Percentiles rank a stretch among this genome's conserved stretches.
These are phyloP conservation scores for Jacana jacana DNA, from an alignment of 2,113 vertebrate species.

Conservation along the genomic window DNA sequence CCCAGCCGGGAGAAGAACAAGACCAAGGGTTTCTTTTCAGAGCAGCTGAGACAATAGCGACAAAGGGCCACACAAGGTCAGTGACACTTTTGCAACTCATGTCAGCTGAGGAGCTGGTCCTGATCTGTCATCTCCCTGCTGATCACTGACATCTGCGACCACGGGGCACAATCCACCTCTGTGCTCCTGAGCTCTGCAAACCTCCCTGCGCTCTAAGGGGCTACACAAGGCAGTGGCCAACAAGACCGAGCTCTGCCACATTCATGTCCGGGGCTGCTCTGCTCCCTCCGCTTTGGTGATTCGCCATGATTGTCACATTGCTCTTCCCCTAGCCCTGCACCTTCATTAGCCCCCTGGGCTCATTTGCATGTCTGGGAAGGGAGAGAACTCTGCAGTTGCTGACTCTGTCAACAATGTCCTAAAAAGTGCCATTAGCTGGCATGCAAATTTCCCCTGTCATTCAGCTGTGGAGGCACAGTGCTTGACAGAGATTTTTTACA, in stretches of 20 bases:
- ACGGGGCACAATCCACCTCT: not conserved
- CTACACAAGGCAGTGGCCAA: fast-evolving
- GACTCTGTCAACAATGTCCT: not conserved
- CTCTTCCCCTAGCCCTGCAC: not conserved
- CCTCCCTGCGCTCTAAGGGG: not conserved
- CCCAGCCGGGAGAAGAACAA: not conserved
- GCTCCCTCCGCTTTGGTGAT: not conserved
- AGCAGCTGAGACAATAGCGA: constrained; percentile 20
- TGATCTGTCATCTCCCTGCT: constrained; percentile 21
- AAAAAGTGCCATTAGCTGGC: not conserved
- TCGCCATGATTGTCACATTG: not conserved
- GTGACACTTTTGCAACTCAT: not conserved
- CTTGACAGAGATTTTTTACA: not conserved
- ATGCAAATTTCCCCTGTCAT: not conserved
- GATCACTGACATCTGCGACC: constrained; percentile 6
- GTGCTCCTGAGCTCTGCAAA: not conserved
- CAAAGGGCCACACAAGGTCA: constrained; percentile 49
- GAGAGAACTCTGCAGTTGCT: not conserved
- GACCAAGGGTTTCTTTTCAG: constrained; percentile 27
- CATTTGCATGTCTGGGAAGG: not conserved
- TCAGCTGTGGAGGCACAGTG: not conserved
- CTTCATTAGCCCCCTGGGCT: not conserved
- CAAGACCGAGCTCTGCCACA: not conserved
- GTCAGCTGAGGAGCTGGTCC: constrained; percentile 12
- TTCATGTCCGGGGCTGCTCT: not conserved